Evolutionary conservation across 2,113 vertebrate genomes (phyloP), one percentile per base, ranked within the genome.

Genomic region (Rhabdomys dilectus): DNA sequence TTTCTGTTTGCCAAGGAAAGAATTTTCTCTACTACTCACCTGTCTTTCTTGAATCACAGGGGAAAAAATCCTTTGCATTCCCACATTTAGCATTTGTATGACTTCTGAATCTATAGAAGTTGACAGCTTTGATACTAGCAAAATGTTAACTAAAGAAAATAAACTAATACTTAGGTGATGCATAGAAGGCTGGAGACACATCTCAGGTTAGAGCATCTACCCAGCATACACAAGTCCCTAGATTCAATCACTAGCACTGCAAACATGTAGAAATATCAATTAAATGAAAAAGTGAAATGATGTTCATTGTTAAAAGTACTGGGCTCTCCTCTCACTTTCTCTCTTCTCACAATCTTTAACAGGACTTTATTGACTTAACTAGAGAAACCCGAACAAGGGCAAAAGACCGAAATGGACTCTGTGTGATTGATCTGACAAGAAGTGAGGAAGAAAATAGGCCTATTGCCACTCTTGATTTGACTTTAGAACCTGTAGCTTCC

Each of bases 301-400:
- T 62, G 13, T 21, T 91, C 72, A 78, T 78, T 16, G 4, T 91
- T 94, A 68, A 88, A 86, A 88, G 22, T 81, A n/a, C 82, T 77
- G 85, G 17, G 82, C 5, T 12, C n/a, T 85, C 4, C 13, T 95
- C 93, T 75, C 91, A 39, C 77, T 84, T 96, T 42, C 78, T 96
- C 26, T 95, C 60, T 93, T 96, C 81, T 89, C 45, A 9, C n/a
- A 75, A 89, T 91, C 76, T 95, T 93, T 85, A 66, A 73, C 93
- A 99, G 99, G 99, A 98, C n/a, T 85, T 98, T 92, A 99, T 99
- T 5, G 99, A 99, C 91, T 95, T 99, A 91, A 99, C 99, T 31
- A 78, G 22, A 0, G 98, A 99, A 81, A 82, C 88, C 70, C 98
- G 98, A 88, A 73, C 58, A 1, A 97, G 88, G 76, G 21, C 78